These are phyloP conservation scores for Astreopora myriophthalma DNA, from an alignment of 64 coral and sea anemone genomes.

Conservation along the genomic window DNA sequence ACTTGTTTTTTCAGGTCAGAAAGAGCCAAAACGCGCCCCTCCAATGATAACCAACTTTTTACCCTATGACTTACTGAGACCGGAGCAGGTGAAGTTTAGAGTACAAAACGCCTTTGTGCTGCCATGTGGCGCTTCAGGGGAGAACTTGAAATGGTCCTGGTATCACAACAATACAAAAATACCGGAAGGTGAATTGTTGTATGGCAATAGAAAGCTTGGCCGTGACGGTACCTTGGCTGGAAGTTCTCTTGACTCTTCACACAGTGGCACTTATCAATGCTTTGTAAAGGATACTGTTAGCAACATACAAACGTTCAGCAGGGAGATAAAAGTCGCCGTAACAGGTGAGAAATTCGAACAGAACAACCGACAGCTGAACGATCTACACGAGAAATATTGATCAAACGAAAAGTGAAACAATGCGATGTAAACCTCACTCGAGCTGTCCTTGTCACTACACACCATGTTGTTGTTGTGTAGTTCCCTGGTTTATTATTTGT, in stretches of 20 bases:
- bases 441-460: too few species aligned
- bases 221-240: not conserved
- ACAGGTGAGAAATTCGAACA: not conserved
- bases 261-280: slow-evolving; percentile 59
- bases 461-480: too few species aligned
- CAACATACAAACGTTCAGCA: slow-evolving; percentile 2
- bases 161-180: not conserved
- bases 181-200: not conserved
- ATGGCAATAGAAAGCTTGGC: not conserved
- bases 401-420: too few species aligned
- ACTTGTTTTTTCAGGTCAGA: not conserved
- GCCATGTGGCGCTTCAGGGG: not conserved
- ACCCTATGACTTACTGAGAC: not conserved
- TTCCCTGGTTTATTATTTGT: too few species aligned
- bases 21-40: not conserved
- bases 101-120: not conserved
- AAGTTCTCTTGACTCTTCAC: not conserved
- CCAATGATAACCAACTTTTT: not conserved
- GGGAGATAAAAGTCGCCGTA: slow-evolving; percentile 49
- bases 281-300: slow-evolving; percentile 23
- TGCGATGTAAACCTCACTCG: not conserved
- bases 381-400: too few species aligned
- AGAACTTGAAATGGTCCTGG: slow-evolving; percentile 28
- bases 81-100: not conserved
- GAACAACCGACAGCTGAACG: too few species aligned